Percentiles rank a stretch among this genome's conserved stretches.
Conservation (phyloP, 2,797 vertebrate genomes). For the Coracias cyanogaster region DNA sequence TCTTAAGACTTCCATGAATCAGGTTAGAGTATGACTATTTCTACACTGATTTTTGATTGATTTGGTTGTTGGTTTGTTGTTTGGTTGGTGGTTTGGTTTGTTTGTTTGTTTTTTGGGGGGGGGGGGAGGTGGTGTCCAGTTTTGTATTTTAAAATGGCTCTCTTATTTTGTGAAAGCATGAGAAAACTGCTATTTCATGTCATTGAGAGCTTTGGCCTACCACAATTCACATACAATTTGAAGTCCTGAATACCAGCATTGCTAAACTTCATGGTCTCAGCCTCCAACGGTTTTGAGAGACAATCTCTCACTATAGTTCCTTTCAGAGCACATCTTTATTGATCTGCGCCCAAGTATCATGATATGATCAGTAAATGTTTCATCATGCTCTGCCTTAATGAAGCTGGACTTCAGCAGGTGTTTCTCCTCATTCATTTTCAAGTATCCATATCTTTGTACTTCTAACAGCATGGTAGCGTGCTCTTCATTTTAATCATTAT, state of each 20-base stretch:
- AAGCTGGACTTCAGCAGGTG: neutral
- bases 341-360: neutral
- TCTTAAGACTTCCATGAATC: neutral
- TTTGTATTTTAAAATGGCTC: neutral
- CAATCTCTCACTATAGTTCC: neutral
- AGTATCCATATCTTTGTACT: neutral
- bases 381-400: neutral
- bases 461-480: neutral
- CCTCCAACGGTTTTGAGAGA: neutral
- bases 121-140: no score
- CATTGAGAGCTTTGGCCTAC: neutral
- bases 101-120: neutral
- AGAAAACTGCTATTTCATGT: neutral
- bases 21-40: neutral
- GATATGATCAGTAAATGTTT: neutral
- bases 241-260: neutral
- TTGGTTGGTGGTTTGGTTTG: accelerated
- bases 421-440: neutral
- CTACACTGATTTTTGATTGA: neutral
- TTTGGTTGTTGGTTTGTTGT: neutral
- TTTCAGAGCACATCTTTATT: neutral
- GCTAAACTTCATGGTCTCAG: neutral
- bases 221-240: neutral
- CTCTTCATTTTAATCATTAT: neutral
- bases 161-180: neutral